Evolutionary conservation across 2,113 vertebrate species (phyloP), one percentile per base, ranked within the genome.

Genomic region (Bambusicola thoracicus): DNA sequence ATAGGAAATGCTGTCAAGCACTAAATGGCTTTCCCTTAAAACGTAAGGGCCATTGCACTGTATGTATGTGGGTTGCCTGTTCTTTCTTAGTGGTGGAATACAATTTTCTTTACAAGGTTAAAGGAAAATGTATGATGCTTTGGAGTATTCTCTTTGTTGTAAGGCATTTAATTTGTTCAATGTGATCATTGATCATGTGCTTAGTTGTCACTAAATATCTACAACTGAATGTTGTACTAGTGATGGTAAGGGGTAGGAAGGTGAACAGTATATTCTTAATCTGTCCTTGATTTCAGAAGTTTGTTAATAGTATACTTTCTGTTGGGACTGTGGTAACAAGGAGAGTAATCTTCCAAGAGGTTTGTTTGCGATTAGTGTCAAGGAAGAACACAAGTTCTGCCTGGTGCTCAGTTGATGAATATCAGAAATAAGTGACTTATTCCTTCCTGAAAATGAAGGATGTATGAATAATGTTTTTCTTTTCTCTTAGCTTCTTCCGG

Each of bases 401-500:
- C 74, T 69, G 0, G 1, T 6, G 30, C 43, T 75, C 12, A 20
- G 40, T 53, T 75, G 43, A 56, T 86, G 7, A 25, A 13, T 53
- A 66, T 12, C 30, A n/a, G n/a, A n/a, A n/a, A n/a, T n/a, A n/a
- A n/a, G n/a, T n/a, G n/a, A n/a, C n/a, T n/a, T n/a, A n/a, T n/a
- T n/a, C n/a, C n/a, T n/a, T n/a, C n/a, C n/a, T n/a, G n/a, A n/a
- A n/a, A n/a, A n/a, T n/a, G n/a, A n/a, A n/a, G n/a, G n/a, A n/a
- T n/a, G n/a, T n/a, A n/a, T n/a, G n/a, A n/a, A 10, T 0, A 61
- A 75, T 27, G 6, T 77, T 65, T 94, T 61, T 94, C 17, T 74
- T 29, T 70, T 53, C 34, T 97, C 94, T 43, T 86, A 99, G 99
- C 98, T 99, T 58, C 98, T 99, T 91, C 99, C 99, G 56, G 95